These are phyloP conservation scores for Conus canariensis DNA, from an alignment of 2,888 invertebrate genomes.

Conservation along the genomic window DNA sequence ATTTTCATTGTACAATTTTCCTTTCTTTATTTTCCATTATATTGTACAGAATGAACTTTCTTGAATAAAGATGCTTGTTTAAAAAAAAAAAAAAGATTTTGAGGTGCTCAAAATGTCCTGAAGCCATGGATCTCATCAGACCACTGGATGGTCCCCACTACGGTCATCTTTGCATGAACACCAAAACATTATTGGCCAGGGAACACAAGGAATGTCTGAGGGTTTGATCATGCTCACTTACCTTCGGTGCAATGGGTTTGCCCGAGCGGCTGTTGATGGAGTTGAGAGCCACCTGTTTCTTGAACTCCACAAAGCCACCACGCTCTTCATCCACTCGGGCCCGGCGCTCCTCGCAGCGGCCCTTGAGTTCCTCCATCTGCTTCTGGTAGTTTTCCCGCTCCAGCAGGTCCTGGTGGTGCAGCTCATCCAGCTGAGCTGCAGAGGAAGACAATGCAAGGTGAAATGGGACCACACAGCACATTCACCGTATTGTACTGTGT, in stretches of 20 bases:
- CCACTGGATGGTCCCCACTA: too few relatives aligned
- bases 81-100: too few relatives aligned
- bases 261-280: constrained; percentile 76
- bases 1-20: too few relatives aligned
- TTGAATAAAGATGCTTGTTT: too few relatives aligned
- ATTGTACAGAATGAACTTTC: too few relatives aligned
- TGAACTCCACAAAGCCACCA: constrained; percentile 74
- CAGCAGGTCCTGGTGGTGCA: constrained; percentile 68
- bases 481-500: background rate
- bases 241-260: constrained; percentile 71
- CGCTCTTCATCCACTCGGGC: constrained; percentile 74
- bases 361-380: constrained; percentile 73
- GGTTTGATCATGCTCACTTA: background rate
- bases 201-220: too few relatives aligned
- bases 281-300: constrained; percentile 74
- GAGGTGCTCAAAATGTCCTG: too few relatives aligned
- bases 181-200: too few relatives aligned
- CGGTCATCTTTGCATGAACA: too few relatives aligned
- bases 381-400: constrained; percentile 68
- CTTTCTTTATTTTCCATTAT: too few relatives aligned
- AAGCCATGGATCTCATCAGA: too few relatives aligned
- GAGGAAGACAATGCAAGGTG: background rate
- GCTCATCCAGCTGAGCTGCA: constrained; percentile 75
- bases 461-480: background rate
- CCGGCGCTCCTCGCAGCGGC: constrained; percentile 73